Base-by-base conservation (phyloP, 37 sponge, comb jelly and placozoan genomes). In the Cliona cf. orientalis region DNA sequence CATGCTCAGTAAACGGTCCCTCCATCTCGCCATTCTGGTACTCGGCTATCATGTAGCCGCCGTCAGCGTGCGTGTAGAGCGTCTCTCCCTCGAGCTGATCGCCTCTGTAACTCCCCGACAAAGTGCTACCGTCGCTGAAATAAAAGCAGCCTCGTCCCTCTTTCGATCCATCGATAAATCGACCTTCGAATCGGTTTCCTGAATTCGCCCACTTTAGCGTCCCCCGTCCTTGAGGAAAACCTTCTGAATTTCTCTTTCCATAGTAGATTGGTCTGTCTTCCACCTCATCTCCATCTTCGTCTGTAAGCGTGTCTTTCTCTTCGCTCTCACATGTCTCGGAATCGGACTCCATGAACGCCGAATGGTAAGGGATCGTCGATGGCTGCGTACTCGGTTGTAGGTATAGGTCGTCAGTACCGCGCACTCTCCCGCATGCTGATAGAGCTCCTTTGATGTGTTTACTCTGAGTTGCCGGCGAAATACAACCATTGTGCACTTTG, bases 141-240 rank as follows among this genome's bases (percentile, higher is more conserved):
- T 87, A 87, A 31, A 82, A 83, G 33, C 80, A 73, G 0, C 92
- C 92, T 26, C 56, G 68, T 9, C 92, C 92, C 25, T 76, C 55
- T 62, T 73, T 82, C 43, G 22, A n/a, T 28, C 92, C 92, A 39
- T 78, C 41, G 26, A 21, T 29, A 63, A 87, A 92, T 7, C 58
- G 78, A 26, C 92, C 92, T 42, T 87, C 80, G 49, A 91, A 92
- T 42, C 67, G 44, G 39, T 72, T 62, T 1, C 75, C 72, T n/a
- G 46, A 31, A 5, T 61, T 29, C 0, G 53, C 45, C 84, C 84
- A 92, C 26, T 22, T 42, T 39, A 79, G 44, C 17, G 88, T 92
- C 29, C 88, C 92, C 57, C 92, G 37, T 9, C 92, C 92, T 23
- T 92, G 84, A 19, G 84, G 88, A 0, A 58, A 46, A 0, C 86